Evolutionary conservation across 2,113 vertebrate species (phyloP), one percentile per base, ranked within the genome.

Genomic region (Entelurus aequoreus): DNA sequence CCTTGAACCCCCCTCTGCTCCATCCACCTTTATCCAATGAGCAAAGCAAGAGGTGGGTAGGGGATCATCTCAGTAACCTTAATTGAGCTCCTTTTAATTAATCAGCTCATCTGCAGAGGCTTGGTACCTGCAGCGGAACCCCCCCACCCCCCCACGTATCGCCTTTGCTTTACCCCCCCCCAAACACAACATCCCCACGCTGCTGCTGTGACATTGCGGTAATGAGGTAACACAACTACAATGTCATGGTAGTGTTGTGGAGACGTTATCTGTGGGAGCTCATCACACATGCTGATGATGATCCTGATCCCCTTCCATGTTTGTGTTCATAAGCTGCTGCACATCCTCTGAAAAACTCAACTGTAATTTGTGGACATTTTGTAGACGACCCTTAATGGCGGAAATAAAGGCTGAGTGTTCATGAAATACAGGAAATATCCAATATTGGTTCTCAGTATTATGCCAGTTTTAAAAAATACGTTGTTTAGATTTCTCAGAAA

Each of bases 71-170:
- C 80, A 83, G 77, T 87, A 89, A 87, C 86, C 82, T 88, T 89
- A 89, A 89, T 87, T 82, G 84, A 84, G 82, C 75, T 81, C 66
- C 79, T 75, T 82, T 87, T 89, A 91, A 92, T 91, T 88, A 90
- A 90, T 90, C 87, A 86, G 79, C 81, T 89, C 87, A 83, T 86
- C 83, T 87, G 77, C 78, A 75, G 75, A 82, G 70, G 84, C 84
- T 77, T 9, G 75, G 84, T 88, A 88, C 83, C 82, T 89, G 87
- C 88, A 86, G 86, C 77, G 82, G 81, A 83, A 63, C 59, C 13
- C 21, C 14, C 54, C 19, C 19, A n/a, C n/a, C n/a, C 54, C 19
- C 19, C 19, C 19, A 16, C 42, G 11, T 49, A 19, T 12, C 46
- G 38, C 37, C 51, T 57, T 57, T 57, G 42, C 42, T 44, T 19